Base-by-base conservation (phyloP, 2,888 invertebrate species). In the Plemyria rubiginata region DNA sequence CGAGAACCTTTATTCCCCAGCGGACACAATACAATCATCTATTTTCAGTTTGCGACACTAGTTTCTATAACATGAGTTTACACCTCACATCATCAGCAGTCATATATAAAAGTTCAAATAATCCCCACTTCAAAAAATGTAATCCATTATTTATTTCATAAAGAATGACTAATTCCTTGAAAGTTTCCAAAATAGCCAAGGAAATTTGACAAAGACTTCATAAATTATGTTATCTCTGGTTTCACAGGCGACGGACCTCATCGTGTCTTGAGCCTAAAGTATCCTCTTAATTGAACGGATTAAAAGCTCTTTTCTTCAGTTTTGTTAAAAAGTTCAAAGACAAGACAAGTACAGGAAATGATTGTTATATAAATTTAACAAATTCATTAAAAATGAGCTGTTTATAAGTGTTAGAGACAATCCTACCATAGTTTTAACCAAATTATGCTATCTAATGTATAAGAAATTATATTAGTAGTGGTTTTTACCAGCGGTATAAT, bases 201-300 rank as follows among this genome's bases (percentile, higher is more conserved):
- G 13, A 3, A 43, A 9, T 13, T 9, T 45, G 15, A 11, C 45
- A 45, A 43, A 43, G 16, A 11, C 45, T 45, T 45, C 16, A 45
- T 45, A 9, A 45, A 45, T 11, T 45, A 16, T 9, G 45, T 45
- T 45, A 45, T 45, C 45, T 45, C 45, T 45, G 45, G 45, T 49
- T 32, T 49, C 13, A 59, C 38, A 64, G 48, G 46, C 15, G 29
- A 43, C 59, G 60, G 50, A 55, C 36, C 40, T 38, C 65, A 49
- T 60, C 53, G 62, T 61, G 67, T 64, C 54, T 65, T 59, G 16
- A 61, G 55, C 52, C 56, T 54, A 65, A 62, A 63, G 16, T 65
- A 59, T 60, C 63, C 22, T 53, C 46, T 28, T 68, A 63, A 65
- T 68, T 68, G 60, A 68, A 57, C 57, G 54, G 57, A 64, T 66